Percentiles rank a stretch among this genome's conserved stretches.
Conservation (phyloP, 2,113 vertebrate species). For the Corythoichthys haematopterus region DNA sequence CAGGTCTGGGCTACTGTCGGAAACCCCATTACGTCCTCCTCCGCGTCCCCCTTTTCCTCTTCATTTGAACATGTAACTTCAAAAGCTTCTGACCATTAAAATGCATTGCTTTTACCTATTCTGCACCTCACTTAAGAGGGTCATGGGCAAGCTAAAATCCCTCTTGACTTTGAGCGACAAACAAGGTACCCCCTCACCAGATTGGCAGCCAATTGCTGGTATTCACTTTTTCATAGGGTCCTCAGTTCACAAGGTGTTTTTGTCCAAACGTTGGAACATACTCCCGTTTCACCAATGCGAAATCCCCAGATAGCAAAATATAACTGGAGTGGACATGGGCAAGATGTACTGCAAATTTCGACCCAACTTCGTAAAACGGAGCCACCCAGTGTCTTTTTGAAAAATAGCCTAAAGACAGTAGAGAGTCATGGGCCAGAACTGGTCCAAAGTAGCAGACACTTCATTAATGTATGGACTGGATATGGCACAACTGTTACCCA, state of each 20-base stretch:
- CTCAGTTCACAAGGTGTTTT: not conserved
- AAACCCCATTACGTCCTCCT: conserved; percentile 47
- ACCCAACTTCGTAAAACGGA: too few species aligned
- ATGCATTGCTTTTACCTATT: not conserved
- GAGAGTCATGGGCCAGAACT: too few species aligned
- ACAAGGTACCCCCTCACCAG: not conserved
- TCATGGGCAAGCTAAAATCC: not conserved
- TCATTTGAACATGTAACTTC: conserved; percentile 14
- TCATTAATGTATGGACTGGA: too few species aligned
- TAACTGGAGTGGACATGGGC: too few species aligned
- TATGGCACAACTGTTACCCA: too few species aligned
- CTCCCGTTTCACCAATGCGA: not conserved
- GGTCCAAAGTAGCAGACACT: too few species aligned
- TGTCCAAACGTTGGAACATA: not conserved
- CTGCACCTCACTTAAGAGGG: not conserved
- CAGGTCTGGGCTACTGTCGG: conserved; percentile 67
- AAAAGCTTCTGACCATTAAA: conserved; percentile 4
- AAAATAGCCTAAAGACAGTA: too few species aligned
- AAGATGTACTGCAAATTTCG: too few species aligned
- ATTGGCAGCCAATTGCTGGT: not conserved
- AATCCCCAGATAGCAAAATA: too few species aligned
- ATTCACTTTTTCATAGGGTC: not conserved
- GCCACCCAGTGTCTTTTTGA: too few species aligned
- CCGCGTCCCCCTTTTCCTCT: conserved; percentile 20
- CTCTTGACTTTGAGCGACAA: not conserved